These are phyloP conservation scores for Dendropsophus ebraccatus DNA, from an alignment of 2,113 vertebrate species.

Conservation along the genomic window DNA sequence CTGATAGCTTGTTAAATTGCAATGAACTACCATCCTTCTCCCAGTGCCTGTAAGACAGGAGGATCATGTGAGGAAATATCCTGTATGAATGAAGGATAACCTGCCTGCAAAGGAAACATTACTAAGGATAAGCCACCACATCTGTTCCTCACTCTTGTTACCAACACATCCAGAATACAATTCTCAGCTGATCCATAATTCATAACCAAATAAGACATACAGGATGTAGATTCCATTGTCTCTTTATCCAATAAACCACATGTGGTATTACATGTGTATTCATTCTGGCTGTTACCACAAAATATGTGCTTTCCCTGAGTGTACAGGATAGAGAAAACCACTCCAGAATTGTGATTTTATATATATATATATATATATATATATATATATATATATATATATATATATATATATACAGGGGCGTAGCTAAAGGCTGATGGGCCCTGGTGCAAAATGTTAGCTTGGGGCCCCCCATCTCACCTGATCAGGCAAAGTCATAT, in stretches of 20 bases:
- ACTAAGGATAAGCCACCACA: conserved; percentile 43
- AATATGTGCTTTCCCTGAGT: neutral
- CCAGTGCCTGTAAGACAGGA: conserved; percentile 23
- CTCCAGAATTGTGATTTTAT: neutral
- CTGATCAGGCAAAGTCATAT: no score
- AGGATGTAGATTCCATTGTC: conserved; percentile 45
- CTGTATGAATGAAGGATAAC: conserved; percentile 41
- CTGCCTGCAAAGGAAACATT: conserved; percentile 42
- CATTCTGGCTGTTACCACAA: conserved; percentile 19
- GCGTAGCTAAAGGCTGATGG: no score
- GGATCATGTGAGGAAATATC: conserved; percentile 41
- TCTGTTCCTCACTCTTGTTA: conserved; percentile 48
- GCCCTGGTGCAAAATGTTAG: no score
- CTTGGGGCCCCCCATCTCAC: no score
- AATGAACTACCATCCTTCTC: conserved; percentile 1
- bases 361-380: no score
- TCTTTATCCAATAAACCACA: conserved; percentile 46
- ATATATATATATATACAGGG: no score
- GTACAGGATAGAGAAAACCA: neutral
- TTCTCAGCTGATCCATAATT: conserved; percentile 45
- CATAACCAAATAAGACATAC: conserved; percentile 51
- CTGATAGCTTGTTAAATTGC: neutral
- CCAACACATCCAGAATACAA: conserved; percentile 40
- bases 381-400: no score
- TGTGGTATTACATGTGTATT: conserved; percentile 39